Evolutionary conservation across 2,113 vertebrate species (phyloP), one percentile per base, ranked within the genome.

Genomic region (Dicerorhinus sumatrensis): DNA sequence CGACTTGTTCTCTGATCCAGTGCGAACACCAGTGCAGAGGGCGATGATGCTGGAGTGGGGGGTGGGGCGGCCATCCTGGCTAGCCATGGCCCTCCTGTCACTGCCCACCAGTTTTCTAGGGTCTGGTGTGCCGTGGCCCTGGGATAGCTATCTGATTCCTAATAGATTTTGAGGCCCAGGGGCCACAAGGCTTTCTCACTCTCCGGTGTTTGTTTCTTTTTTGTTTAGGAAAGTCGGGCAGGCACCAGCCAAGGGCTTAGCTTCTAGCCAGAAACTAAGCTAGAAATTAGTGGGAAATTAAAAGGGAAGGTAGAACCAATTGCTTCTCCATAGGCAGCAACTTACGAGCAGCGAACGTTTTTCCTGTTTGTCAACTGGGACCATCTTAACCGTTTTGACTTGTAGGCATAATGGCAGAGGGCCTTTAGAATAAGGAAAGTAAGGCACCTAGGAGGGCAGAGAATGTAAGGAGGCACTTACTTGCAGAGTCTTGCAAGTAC

Each of bases 231-330:
- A 63, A 69, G 29, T 77, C 76, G 33, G 6, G 69, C 33, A 69
- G n/a, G n/a, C 29, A 82, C 23, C 29, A 73, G 51, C 18, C n/a
- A 91, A 70, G 33, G 33, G n/a, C 56, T 76, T 82, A 29, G 20
- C 4, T 51, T 69, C 91, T 93, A 56, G 54, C 65, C 33, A 91
- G 65, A 95, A 80, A 79, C 60, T 77, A 56, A 88, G 48, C 72
- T 56, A 46, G 80, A 86, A 62, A 67, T 93, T 27, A 65, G 17
- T 46, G 42, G 56, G 51, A 73, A 56, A 75, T 82, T 48, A 82
- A 39, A 89, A 86, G 54, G 5, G 36, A 67, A 54, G 3, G n/a
- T 76, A 51, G 75, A 69, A 87, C 60, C 21, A 82, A 20, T 62
- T 25, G 0, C 18, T 85, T 93, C n/a, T 83, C 62, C 14, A 5